Evolutionary conservation across 1,140 invertebrate species (phyloP).

Genomic region (Pogonomyrmex californicus): DNA sequence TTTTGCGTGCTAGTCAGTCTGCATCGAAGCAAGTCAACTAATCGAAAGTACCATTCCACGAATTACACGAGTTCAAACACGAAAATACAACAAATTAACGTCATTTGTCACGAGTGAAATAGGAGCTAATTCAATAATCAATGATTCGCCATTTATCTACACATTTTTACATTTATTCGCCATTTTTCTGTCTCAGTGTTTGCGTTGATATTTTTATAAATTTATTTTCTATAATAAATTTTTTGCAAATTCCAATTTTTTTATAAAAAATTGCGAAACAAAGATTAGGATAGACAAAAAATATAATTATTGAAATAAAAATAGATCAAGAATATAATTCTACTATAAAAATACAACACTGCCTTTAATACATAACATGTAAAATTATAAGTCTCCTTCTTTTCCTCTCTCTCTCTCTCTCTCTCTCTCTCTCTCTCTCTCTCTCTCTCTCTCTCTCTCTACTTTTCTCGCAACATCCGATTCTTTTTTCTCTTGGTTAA

Average conservation of each 20-base stretch:
- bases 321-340: background rate
- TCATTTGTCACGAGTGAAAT: constrained; percentile 21
- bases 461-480: background rate
- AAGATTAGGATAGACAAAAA: background rate
- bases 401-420: background rate
- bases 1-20: constrained; percentile 50
- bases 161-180: background rate
- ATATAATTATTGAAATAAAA: background rate
- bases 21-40: constrained; percentile 32
- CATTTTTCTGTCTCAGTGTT: background rate
- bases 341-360: background rate
- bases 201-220: background rate
- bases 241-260: background rate
- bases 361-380: too few species aligned
- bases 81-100: constrained; percentile 44
- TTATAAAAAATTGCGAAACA: background rate
- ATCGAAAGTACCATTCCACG: constrained; percentile 64
- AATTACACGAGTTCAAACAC: constrained; percentile 15
- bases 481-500: constrained; percentile 44
- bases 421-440: background rate
- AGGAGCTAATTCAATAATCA: constrained; percentile 13
- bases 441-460: background rate
- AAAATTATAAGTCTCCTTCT: background rate
- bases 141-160: background rate
- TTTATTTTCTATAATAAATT: background rate